Conservation (phyloP, 2,888 invertebrate species). For the Nipponacmea schrenckii region DNA sequence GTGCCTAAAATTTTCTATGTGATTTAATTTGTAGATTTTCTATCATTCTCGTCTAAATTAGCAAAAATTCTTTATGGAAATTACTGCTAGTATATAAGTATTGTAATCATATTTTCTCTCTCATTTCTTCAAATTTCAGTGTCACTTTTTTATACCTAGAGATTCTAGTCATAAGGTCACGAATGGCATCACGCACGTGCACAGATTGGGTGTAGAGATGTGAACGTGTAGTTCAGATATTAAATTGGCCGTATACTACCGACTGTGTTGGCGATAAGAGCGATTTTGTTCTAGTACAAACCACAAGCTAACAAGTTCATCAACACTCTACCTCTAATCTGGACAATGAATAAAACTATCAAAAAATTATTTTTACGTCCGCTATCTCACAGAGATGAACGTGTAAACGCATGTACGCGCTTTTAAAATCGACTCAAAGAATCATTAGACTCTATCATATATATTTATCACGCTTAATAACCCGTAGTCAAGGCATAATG, state of each 20-base stretch:
- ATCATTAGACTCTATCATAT: not conserved
- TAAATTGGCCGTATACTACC: not conserved
- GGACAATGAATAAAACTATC: not conserved
- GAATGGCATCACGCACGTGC: not conserved
- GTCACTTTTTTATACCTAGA: no score
- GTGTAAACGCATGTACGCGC: conserved; percentile 4
- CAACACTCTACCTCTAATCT: not conserved
- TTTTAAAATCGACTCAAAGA: not conserved
- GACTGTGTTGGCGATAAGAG: not conserved
- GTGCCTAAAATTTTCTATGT: no score
- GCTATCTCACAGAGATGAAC: not conserved
- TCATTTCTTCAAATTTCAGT: no score
- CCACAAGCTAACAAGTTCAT: not conserved
- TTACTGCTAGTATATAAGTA: no score
- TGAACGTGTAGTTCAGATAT: not conserved
- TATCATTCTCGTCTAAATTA: no score
- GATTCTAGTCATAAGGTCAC: not conserved
- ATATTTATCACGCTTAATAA: not conserved
- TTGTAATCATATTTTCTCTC: no score
- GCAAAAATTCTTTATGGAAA: no score
- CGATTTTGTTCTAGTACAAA: not conserved
- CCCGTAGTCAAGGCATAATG: not conserved
- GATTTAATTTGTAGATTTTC: no score
- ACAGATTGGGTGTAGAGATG: not conserved
- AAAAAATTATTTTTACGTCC: not conserved